A percentile compares a stretch with the other conserved stretches of the same genome.
These are phyloP conservation scores for Chloroclystis v-ata DNA, from an alignment of 2,888 invertebrate genomes.

Conservation along the genomic window DNA sequence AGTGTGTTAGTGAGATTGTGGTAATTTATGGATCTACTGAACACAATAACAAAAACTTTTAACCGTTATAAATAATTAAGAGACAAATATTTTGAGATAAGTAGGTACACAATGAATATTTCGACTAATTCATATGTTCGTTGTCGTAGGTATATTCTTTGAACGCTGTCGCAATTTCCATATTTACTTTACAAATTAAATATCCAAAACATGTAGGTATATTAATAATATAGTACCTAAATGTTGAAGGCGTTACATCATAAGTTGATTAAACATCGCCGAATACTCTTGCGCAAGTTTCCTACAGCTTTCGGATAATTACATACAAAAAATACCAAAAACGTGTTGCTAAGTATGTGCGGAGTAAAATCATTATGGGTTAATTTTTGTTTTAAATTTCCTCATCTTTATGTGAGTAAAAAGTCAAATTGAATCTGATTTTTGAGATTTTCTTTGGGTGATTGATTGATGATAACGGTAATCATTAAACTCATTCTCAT, in stretches of 20 bases:
- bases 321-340: constrained; percentile 17
- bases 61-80: too few species aligned
- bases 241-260: constrained; percentile 27
- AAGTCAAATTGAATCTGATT: constrained; percentile 8
- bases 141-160: constrained; percentile 10
- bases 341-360: constrained; percentile 17
- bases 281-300: constrained; percentile 25
- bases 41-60: too few species aligned
- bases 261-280: constrained; percentile 23
- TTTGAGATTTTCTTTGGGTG: constrained; percentile 12
- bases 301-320: constrained; percentile 23
- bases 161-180: constrained; percentile 15
- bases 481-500: too few species aligned
- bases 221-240: constrained; percentile 8
- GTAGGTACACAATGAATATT: too few species aligned
- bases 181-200: too few species aligned
- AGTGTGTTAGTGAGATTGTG: too few species aligned
- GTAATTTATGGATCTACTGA: too few species aligned
- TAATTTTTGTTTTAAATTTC: constrained; percentile 12
- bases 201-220: constrained; percentile 11
- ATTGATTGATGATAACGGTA: constrained; percentile 13
- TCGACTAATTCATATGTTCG: background rate
- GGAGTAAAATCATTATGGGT: constrained; percentile 2
- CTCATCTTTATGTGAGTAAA: constrained; percentile 12
- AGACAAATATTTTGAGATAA: too few species aligned